Evolutionary conservation across 1,140 invertebrate species (phyloP).

Genomic region (Pogonognathellus flavescens): DNA sequence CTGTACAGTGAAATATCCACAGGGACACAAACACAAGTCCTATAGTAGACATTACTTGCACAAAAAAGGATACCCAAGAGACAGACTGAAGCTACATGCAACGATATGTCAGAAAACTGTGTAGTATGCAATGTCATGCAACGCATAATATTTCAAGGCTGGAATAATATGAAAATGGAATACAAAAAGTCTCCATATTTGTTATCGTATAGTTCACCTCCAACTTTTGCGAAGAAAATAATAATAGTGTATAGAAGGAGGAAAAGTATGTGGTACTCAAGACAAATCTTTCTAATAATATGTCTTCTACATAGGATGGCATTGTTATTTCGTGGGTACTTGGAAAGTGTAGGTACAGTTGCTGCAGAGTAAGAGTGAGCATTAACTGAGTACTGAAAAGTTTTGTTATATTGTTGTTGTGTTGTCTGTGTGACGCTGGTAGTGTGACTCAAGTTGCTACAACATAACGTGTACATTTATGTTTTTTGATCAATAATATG

Average conservation of each 20-base stretch:
- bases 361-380: no score
- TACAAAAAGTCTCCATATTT: no score
- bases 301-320: not conserved
- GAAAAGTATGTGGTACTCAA: no score
- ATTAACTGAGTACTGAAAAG: not conserved
- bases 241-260: no score
- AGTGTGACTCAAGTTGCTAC: conserved; percentile 10
- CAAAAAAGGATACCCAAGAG: no score
- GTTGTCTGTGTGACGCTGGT: not conserved
- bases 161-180: not conserved
- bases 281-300: not conserved
- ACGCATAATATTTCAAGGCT: not conserved
- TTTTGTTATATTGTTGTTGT: not conserved
- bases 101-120: not conserved
- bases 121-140: conserved; percentile 1
- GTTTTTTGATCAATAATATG: conserved; percentile 51
- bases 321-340: not conserved
- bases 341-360: no score
- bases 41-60: no score
- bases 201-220: no score
- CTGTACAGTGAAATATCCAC: no score
- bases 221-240: no score
- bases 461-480: not conserved
- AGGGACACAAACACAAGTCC: no score
- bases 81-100: not conserved